Percentiles rank a stretch among this genome's conserved stretches.
Conservation (phyloP, 2,888 invertebrate species). For the Malachius bipustulatus region DNA sequence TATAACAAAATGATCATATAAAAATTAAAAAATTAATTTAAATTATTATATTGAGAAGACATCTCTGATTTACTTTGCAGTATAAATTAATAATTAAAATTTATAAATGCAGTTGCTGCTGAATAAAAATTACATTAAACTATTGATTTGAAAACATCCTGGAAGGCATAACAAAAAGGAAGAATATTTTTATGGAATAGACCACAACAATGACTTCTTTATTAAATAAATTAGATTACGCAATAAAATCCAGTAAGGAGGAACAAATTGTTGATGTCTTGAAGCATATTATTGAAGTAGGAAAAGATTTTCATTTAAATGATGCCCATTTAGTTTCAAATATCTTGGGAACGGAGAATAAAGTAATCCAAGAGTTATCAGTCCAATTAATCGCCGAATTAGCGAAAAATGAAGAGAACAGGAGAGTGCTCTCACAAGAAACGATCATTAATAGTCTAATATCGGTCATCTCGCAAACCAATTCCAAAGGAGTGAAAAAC, state of each 20-base stretch:
- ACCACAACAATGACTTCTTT: too few species aligned
- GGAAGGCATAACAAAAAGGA: too few species aligned
- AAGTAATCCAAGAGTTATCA: slow-evolving; percentile 43
- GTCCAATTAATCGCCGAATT: slow-evolving; percentile 70
- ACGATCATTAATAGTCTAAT: slow-evolving; percentile 49
- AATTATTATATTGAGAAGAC: too few species aligned
- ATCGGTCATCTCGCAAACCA: slow-evolving; percentile 42
- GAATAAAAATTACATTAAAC: too few species aligned
- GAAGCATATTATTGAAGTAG: slow-evolving; percentile 37
- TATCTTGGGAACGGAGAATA: slow-evolving; percentile 33
- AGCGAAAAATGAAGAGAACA: slow-evolving; percentile 63
- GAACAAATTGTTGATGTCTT: slow-evolving; percentile 39
- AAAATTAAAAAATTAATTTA: too few species aligned
- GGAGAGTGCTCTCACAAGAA: slow-evolving; percentile 54
- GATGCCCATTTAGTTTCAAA: slow-evolving; percentile 38
- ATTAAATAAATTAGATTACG: slow-evolving; percentile 4
- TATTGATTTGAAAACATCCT: too few species aligned
- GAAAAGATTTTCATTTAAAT: slow-evolving; percentile 40
- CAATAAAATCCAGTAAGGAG: slow-evolving; percentile 32
- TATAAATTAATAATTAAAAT: too few species aligned
- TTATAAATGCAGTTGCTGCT: too few species aligned
- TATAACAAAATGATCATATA: too few species aligned
- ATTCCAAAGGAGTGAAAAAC: slow-evolving; percentile 47
- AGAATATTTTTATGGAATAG: too few species aligned
- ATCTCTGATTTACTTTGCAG: too few species aligned